A percentile compares a stretch with the other conserved stretches of the same genome.
phyloP scores from a whole-genome alignment of 2,888 invertebrate genomes.

The Mesorhabditis spiculigera region DNA sequence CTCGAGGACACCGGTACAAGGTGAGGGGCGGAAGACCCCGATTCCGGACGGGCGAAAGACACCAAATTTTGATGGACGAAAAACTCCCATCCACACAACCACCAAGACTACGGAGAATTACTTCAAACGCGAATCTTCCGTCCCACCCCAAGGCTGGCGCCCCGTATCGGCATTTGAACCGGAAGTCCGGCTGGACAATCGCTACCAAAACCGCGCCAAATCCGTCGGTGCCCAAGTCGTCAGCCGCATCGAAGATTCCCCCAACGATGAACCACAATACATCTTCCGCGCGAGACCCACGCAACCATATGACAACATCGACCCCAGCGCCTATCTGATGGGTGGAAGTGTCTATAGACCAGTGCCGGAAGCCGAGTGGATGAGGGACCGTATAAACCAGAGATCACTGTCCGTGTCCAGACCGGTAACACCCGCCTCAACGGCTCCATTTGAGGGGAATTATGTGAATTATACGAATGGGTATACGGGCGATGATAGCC shows the following conservation, averaged over 20 bases:
- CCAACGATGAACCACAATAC: slow-evolving; percentile 34
- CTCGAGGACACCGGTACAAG: background rate
- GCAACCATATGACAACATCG: slow-evolving; percentile 7
- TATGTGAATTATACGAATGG: slow-evolving; percentile 1
- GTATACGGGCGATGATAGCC: background rate
- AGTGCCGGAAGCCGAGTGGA: slow-evolving; percentile 37
- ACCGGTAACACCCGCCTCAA: background rate
- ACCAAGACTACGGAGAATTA: background rate
- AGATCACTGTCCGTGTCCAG: slow-evolving; percentile 5
- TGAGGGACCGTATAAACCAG: slow-evolving; percentile 33
- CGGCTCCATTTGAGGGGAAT: background rate
- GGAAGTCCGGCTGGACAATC: background rate
- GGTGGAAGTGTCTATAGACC: slow-evolving; percentile 42
- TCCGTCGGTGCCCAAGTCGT: slow-evolving; percentile 38
- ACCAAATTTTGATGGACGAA: no score
- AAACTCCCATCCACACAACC: no score
- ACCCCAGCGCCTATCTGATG: slow-evolving; percentile 24
- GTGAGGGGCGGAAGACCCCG: background rate
- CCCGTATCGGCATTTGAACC: slow-evolving; percentile 3
- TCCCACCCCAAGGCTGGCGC: background rate
- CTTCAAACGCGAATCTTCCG: background rate
- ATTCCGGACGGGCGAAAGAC: no score
- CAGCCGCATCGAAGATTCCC: slow-evolving; percentile 24
- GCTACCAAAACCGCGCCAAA: slow-evolving; percentile 20
- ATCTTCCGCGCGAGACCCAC: slow-evolving; percentile 22